Base-by-base conservation (phyloP, 2,888 invertebrate species). In the Hypercompe scribonia region DNA sequence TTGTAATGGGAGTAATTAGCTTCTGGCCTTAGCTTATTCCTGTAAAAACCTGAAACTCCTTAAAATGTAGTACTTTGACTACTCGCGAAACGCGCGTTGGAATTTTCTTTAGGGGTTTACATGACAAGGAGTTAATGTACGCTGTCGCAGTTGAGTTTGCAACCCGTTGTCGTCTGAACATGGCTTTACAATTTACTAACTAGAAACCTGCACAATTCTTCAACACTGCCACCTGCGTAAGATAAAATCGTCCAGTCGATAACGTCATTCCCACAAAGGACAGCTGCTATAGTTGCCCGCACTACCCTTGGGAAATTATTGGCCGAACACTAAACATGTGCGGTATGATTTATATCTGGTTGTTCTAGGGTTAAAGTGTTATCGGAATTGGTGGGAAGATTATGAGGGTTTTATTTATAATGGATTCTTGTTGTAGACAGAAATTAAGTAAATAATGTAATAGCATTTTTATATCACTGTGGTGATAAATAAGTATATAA, bases 251-350 rank as follows among this genome's bases (percentile, higher is more conserved):
- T 13, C 42, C 33, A 39, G 7, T 18, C 33, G 70, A 74, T 74
- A 74, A 64, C 74, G 74, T 68, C 74, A 71, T 33, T 65, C 65
- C 46, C 71, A 74, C 71, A 71, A 74, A 74, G 74, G 74, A 74
- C 68, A 63, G 70, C 64, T 64, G 42, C 34, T 68, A 71, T 74
- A 74, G 74, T 68, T 46, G 46, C 65, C 65, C 54, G 46, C 66
- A 36, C 11, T 42, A 58, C 85, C 85, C 84, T 69, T 65, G 84
- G 84, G 84, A 84, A 84, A 84, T 84, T 84, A 84, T 84, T 77
- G 77, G 66, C 66, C 65, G 69, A 73, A 80, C 73, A 70, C 84
- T 81, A 81, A 85, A 81, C 83, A 83, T 84, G 73, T 70, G 76
- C 65, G 75, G 70, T 71, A 81, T 83, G 83, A 83, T 85, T 81